Percentiles rank a stretch among this genome's conserved stretches.
Conservation (phyloP, 23 tunicate species). For the Trididemnum miniatum region DNA sequence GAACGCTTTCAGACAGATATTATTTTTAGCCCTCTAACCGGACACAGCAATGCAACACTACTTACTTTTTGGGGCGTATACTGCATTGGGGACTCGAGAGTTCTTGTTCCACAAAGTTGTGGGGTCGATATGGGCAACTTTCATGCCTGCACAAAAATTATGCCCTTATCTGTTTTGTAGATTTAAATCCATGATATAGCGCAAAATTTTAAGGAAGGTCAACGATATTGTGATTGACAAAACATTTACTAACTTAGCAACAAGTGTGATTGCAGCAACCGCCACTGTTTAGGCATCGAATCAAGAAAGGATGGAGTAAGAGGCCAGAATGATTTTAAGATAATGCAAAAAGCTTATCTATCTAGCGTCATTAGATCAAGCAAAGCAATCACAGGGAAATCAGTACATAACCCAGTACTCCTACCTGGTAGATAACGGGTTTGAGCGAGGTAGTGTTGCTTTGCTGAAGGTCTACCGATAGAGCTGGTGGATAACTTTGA, state of each 20-base stretch:
- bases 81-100: neutral
- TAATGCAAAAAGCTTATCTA: neutral
- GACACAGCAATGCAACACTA: neutral
- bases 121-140: slow-evolving; percentile 43
- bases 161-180: too few relatives aligned
- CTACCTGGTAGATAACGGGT: slow-evolving; percentile 90
- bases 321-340: too few relatives aligned
- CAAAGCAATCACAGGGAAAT: neutral
- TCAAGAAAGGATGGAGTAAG: too few relatives aligned
- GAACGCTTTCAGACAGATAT: too few relatives aligned
- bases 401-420: neutral
- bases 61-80: neutral
- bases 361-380: neutral
- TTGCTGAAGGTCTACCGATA: slow-evolving; percentile 37
- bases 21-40: neutral
- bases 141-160: too few relatives aligned
- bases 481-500: neutral
- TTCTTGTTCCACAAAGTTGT: slow-evolving; percentile 26
- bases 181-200: too few relatives aligned
- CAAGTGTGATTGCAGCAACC: too few relatives aligned
- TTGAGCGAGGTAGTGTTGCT: slow-evolving; percentile 81
- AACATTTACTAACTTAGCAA: too few relatives aligned
- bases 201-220: too few relatives aligned
- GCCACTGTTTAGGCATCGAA: too few relatives aligned
- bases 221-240: too few relatives aligned